Conservation (phyloP, 2,797 vertebrate species). For the Synanceia verrucosa region DNA sequence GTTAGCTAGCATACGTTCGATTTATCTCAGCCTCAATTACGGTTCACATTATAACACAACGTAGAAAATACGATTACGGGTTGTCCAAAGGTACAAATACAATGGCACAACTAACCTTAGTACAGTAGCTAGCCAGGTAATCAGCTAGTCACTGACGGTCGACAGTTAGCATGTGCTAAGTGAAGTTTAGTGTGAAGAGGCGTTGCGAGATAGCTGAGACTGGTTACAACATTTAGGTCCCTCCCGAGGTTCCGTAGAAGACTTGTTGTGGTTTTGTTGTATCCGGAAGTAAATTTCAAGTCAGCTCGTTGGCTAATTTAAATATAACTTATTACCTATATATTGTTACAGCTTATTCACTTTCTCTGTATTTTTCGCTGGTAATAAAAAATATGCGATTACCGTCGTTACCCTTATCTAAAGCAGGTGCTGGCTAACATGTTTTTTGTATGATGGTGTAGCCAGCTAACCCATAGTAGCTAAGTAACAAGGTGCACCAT, state of each 20-base stretch:
- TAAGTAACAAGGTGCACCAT: constrained; percentile 65
- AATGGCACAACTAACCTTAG: constrained; percentile 45
- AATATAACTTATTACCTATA: neutral
- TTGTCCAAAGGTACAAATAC: rapidly evolving
- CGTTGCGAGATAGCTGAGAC: neutral
- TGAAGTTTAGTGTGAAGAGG: constrained; percentile 5
- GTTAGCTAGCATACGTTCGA: neutral
- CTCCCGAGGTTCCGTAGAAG: constrained; percentile 37
- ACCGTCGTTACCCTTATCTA: neutral
- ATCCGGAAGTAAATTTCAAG: constrained; percentile 45
- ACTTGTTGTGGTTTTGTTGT: constrained; percentile 72
- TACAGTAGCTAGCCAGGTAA: constrained; percentile 42
- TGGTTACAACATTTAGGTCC: constrained; percentile 38
- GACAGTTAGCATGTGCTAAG: constrained; percentile 27
- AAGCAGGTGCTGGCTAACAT: neutral
- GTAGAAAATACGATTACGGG: rapidly evolving
- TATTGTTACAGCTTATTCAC: neutral
- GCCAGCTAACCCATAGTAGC: constrained; percentile 54
- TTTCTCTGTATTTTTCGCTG: neutral
- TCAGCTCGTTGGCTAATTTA: constrained; percentile 45
- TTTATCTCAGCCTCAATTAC: no score
- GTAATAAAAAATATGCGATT: neutral
- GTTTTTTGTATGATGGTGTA: constrained; percentile 40
- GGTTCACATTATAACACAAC: neutral
- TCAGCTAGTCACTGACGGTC: constrained; percentile 60